phyloP scores from a whole-genome alignment of 2,797 vertebrate species.

The Todus mexicanus region DNA sequence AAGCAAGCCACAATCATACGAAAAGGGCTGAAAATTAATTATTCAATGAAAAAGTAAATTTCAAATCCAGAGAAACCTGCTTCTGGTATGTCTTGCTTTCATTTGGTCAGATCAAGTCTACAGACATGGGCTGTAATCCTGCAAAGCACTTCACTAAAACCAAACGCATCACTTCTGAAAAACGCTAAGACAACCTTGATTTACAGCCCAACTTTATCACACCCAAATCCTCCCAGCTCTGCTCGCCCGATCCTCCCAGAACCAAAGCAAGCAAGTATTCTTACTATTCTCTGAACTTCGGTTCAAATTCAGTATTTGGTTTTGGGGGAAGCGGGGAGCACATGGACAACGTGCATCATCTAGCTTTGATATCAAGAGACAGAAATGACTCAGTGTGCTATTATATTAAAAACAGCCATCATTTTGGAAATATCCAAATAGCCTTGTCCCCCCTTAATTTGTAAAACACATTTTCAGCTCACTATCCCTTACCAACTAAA shows the following conservation, averaged over 20 bases:
- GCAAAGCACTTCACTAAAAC: background rate
- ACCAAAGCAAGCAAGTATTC: background rate
- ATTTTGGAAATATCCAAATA: background rate
- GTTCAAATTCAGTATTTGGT: background rate
- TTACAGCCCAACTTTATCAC: background rate
- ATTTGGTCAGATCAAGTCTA: background rate
- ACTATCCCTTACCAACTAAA: background rate
- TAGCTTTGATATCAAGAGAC: background rate
- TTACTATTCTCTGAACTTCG: background rate
- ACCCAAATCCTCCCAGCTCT: background rate
- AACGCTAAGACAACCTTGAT: background rate
- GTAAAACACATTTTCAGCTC: background rate
- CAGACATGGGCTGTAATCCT: background rate
- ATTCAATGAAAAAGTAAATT: background rate
- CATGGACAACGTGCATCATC: fast-evolving
- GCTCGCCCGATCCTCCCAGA: background rate
- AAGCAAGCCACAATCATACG: background rate
- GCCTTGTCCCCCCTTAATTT: background rate
- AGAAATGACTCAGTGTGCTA: background rate
- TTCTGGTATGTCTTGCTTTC: background rate
- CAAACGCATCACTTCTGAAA: background rate
- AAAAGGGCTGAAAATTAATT: background rate
- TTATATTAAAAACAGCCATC: background rate
- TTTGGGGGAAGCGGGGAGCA: background rate
- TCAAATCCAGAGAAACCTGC: background rate